Evolutionary conservation across 2,888 invertebrate genomes (phyloP).

Genomic region (Cryptophagus acutangulus): DNA sequence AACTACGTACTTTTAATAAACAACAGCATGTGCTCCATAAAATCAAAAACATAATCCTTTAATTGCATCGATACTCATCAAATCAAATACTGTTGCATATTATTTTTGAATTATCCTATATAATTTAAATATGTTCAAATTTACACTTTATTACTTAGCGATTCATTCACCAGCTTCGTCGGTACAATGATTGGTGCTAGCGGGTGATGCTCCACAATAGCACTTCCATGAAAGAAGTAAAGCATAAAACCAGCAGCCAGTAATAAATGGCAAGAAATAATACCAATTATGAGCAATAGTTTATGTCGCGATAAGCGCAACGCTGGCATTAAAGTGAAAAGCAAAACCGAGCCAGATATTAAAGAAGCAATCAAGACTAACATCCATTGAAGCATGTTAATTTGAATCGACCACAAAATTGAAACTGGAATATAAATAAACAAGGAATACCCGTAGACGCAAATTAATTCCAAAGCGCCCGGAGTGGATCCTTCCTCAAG

Average conservation of each 20-base stretch:
- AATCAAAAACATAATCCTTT: no score
- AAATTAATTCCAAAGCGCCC: conserved; percentile 78
- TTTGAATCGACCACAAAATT: conserved; percentile 85
- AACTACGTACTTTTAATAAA: no score
- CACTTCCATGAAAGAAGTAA: conserved; percentile 64
- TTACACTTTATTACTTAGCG: no score
- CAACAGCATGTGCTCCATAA: no score
- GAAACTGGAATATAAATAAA: conserved; percentile 92
- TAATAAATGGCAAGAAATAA: conserved; percentile 72
- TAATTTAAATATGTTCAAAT: no score
- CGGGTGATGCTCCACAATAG: neutral
- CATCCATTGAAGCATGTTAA: conserved; percentile 78
- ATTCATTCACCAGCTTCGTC: no score
- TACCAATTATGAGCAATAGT: conserved; percentile 58
- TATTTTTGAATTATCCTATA: no score
- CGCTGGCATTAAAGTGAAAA: conserved; percentile 77
- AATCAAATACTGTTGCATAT: no score
- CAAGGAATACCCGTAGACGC: conserved; percentile 92
- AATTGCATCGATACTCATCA: no score
- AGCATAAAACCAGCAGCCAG: conserved; percentile 84
- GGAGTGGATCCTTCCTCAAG: conserved; percentile 59
- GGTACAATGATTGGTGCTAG: conserved; percentile 3
- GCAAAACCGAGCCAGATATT: conserved; percentile 80
- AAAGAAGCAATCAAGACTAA: conserved; percentile 76
- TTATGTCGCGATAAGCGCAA: conserved; percentile 62